These are phyloP conservation scores for Halcyon senegalensis DNA, from an alignment of 2,113 vertebrate genomes.

Conservation along the genomic window DNA sequence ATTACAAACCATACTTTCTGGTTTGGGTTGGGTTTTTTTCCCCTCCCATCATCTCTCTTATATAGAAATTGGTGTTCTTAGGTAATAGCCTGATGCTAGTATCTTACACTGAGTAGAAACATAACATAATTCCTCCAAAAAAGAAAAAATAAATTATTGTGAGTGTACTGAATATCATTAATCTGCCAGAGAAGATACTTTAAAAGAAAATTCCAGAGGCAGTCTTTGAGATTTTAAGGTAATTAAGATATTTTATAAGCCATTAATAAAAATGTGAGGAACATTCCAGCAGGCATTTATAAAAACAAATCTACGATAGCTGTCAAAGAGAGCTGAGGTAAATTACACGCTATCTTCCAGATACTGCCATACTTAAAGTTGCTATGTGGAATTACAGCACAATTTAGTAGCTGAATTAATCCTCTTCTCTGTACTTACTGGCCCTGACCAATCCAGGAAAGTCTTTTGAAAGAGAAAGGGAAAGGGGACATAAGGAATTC, in stretches of 20 bases:
- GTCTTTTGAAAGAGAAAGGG: background rate
- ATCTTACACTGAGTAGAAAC: background rate
- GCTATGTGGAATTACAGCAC: background rate
- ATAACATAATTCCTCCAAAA: background rate
- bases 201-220: background rate
- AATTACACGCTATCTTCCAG: background rate
- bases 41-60: background rate
- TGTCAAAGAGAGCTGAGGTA: background rate
- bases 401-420: background rate
- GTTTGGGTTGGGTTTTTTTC: accelerated
- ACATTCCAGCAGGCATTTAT: background rate
- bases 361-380: background rate
- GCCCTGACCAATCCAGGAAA: background rate
- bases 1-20: background rate
- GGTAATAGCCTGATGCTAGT: background rate
- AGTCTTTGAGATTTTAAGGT: background rate
- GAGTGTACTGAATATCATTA: background rate
- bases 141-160: background rate
- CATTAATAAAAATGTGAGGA: background rate
- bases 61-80: background rate
- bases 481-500: background rate
- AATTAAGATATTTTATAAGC: background rate
- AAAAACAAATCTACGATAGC: background rate
- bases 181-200: background rate
- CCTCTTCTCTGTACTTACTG: background rate